Conservation (phyloP, 1,140 invertebrate genomes). For the Catajapyx aquilonaris region DNA sequence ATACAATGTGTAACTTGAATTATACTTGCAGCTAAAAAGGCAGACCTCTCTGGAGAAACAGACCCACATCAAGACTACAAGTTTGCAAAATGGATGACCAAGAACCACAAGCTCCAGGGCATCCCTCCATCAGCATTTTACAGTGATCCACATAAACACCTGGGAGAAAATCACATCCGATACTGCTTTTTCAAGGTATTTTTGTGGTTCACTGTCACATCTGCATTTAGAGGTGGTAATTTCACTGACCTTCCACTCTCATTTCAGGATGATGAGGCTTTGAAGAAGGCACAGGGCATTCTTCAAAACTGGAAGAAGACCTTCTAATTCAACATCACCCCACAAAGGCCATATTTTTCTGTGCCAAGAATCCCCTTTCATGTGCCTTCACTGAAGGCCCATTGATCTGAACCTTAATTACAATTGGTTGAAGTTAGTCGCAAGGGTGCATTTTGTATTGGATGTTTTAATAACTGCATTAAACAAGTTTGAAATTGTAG, state of each 20-base stretch:
- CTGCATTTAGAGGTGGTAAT: neutral
- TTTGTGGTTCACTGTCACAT: neutral
- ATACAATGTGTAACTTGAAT: constrained; percentile 8
- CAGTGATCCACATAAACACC: constrained; percentile 48
- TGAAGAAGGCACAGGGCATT: neutral
- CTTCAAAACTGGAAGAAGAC: neutral
- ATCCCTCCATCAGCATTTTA: constrained; percentile 94
- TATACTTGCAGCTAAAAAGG: constrained; percentile 27
- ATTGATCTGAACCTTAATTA: too few relatives aligned
- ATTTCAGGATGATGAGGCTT: neutral
- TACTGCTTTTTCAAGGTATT: constrained; percentile 83
- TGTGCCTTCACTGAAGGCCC: too few relatives aligned
- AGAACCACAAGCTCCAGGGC: constrained; percentile 74
- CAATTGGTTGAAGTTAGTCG: too few relatives aligned
- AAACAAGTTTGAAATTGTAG: too few relatives aligned
- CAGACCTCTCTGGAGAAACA: constrained; percentile 38
- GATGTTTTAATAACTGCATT: too few relatives aligned
- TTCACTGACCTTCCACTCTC: neutral
- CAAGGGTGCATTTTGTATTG: too few relatives aligned
- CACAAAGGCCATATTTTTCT: too few relatives aligned
- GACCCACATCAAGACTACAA: constrained; percentile 65
- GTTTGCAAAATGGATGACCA: constrained; percentile 89
- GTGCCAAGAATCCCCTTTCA: too few relatives aligned
- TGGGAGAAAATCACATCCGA: constrained; percentile 72
- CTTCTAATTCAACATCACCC: neutral